phyloP scores from a whole-genome alignment of 2,797 vertebrate genomes.

The Danio tinwini region DNA sequence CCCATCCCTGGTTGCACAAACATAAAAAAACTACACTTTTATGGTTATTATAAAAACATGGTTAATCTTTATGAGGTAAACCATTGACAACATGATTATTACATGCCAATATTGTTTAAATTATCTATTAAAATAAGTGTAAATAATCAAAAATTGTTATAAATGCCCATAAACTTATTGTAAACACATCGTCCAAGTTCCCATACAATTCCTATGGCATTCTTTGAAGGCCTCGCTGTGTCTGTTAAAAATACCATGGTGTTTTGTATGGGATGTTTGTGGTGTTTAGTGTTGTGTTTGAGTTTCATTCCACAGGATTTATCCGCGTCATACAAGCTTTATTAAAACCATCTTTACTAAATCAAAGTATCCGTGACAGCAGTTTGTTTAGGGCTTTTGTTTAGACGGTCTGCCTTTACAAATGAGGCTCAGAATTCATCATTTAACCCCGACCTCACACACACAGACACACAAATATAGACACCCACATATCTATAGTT shows the following conservation, averaged over 20 bases:
- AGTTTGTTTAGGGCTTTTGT: conserved; percentile 12
- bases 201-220: neutral
- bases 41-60: no score
- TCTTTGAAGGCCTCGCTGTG: neutral
- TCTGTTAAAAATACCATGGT: neutral
- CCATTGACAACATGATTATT: no score
- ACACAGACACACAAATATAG: no score
- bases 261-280: neutral
- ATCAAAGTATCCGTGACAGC: conserved; percentile 55
- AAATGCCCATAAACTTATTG: no score
- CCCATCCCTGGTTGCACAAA: no score
- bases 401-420: neutral
- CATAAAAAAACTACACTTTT: no score
- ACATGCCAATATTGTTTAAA: no score
- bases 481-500: no score
- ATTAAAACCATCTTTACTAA: conserved; percentile 70
- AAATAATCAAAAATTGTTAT: no score
- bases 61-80: no score
- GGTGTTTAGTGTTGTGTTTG: neutral
- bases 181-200: neutral
- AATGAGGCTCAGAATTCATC: neutral
- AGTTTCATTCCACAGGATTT: conserved; percentile 20
- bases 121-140: no score
- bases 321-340: conserved; percentile 54
- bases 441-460: neutral